These are phyloP conservation scores for Eulimnadia texana DNA, from an alignment of 1,140 invertebrate genomes.

Conservation along the genomic window DNA sequence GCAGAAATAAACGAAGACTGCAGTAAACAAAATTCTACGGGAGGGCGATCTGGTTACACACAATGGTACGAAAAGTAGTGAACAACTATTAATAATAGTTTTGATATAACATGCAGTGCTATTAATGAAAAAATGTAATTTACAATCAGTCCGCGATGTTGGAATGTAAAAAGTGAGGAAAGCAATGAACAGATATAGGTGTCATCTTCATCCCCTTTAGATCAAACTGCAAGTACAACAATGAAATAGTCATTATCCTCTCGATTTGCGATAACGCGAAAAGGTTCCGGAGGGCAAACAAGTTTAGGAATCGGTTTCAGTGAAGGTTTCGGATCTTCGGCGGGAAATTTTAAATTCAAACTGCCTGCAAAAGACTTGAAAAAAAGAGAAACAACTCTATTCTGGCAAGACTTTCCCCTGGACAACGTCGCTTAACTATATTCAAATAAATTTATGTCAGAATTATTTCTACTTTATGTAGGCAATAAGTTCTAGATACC, in stretches of 20 bases:
- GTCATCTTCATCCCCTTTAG: no score
- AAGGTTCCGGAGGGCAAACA: background rate
- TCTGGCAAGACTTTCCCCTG: conserved; percentile 26
- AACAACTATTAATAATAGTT: no score
- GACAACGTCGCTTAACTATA: conserved; percentile 24
- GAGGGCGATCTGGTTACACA: no score
- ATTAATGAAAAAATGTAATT: no score
- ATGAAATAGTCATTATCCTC: background rate
- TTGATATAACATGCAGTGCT: no score
- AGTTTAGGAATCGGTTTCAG: background rate
- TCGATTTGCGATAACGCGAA: background rate
- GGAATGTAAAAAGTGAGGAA: no score
- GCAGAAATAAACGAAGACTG: no score
- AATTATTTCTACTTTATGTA: background rate
- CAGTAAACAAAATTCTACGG: no score
- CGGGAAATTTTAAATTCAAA: conserved; percentile 18
- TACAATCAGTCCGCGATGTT: no score
- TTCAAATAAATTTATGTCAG: background rate
- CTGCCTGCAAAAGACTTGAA: conserved; percentile 23
- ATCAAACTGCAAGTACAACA: no score
- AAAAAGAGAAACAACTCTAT: conserved; percentile 28
- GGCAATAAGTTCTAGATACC: background rate
- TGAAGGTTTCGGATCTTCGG: background rate
- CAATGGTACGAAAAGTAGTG: no score
- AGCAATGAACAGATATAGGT: no score